phyloP scores from a whole-genome alignment of 1,140 invertebrate genomes.

The Pararge aegeria region DNA sequence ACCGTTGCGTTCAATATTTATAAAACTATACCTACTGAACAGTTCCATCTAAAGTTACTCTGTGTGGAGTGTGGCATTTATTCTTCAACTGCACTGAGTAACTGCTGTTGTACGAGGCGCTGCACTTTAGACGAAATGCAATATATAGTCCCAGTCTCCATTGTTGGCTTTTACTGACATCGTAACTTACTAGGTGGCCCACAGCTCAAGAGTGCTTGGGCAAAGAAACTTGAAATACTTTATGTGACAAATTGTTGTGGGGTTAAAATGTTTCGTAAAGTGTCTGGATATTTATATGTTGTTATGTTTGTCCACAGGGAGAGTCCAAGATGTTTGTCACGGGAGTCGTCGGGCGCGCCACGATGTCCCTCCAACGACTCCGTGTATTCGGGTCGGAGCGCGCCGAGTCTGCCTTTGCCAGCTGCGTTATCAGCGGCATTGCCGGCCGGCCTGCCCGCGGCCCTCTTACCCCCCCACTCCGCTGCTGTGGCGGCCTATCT shows the following conservation, averaged over 20 bases:
- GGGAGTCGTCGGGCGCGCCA: constrained; percentile 86
- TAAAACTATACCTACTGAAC: no score
- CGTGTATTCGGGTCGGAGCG: constrained; percentile 83
- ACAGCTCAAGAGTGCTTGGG: not conserved
- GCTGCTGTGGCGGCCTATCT: constrained; percentile 89
- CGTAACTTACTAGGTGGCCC: not conserved
- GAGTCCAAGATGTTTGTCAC: constrained; percentile 88
- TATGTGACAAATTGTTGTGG: not conserved
- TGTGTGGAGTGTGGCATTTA: not conserved
- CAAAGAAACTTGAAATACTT: not conserved
- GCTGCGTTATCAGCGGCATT: constrained; percentile 77
- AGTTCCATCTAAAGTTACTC: not conserved
- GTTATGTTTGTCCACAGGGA: constrained; percentile 84
- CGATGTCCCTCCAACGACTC: constrained; percentile 85
- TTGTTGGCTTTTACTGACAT: constrained; percentile 1
- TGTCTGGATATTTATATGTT: not conserved
- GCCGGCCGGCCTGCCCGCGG: constrained; percentile 79
- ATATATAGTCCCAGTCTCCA: not conserved
- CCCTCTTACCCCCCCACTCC: constrained; percentile 86
- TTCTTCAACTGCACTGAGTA: not conserved
- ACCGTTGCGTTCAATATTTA: not conserved
- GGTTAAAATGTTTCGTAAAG: not conserved
- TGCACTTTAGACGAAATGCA: not conserved
- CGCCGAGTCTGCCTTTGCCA: constrained; percentile 79
- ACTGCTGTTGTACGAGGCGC: not conserved